These are phyloP conservation scores for Puffinus mauretanicus DNA, from an alignment of 2,113 vertebrate genomes.

Conservation along the genomic window DNA sequence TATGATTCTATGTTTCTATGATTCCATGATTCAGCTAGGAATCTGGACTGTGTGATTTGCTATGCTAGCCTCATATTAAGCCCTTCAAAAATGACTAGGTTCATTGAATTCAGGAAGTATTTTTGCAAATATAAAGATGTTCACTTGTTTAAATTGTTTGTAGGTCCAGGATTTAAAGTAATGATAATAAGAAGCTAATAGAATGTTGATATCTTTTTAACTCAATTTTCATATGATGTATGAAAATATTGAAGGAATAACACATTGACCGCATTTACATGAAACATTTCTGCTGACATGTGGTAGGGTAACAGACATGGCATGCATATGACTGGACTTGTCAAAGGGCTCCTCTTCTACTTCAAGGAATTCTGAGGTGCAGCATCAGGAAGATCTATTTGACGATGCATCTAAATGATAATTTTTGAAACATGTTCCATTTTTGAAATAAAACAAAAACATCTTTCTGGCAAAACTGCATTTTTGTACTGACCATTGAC, in stretches of 20 bases:
- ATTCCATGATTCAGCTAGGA: neutral
- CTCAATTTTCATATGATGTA: neutral
- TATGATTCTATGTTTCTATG: no score
- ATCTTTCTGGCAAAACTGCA: neutral
- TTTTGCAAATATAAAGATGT: neutral
- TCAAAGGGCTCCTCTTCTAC: neutral
- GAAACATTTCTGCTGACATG: neutral
- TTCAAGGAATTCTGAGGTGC: neutral
- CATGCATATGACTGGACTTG: neutral
- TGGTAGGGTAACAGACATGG: neutral
- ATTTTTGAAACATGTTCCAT: neutral
- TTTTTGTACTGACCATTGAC: neutral
- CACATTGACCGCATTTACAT: neutral
- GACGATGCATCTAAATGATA: neutral
- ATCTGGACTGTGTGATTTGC: neutral
- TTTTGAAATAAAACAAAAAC: neutral
- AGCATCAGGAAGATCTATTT: neutral
- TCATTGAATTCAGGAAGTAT: neutral
- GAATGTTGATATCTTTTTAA: neutral
- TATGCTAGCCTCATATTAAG: neutral
- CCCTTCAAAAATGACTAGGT: neutral
- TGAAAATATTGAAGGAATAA: neutral
- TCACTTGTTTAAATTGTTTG: neutral
- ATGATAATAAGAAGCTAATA: neutral
- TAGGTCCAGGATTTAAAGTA: neutral